Percentiles rank a stretch among this genome's conserved stretches.
phyloP scores from a whole-genome alignment of 2,888 invertebrate species.

The Trissoscelio sp. region DNA sequence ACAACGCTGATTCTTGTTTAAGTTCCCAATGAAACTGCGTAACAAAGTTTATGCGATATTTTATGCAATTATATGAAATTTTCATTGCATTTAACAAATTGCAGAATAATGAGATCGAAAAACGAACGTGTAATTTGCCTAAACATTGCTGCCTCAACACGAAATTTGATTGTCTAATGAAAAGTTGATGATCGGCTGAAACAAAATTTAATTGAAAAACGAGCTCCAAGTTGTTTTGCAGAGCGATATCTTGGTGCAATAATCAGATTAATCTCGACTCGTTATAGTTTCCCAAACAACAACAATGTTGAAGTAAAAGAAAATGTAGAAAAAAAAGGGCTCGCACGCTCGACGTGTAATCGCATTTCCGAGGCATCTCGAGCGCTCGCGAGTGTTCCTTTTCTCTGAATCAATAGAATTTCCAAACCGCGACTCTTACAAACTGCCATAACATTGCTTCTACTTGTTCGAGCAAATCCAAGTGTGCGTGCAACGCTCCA shows the following conservation, averaged over 20 bases:
- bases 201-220: not conserved
- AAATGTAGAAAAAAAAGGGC: slow-evolving; percentile 9
- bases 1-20: slow-evolving; percentile 15
- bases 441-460: slow-evolving; percentile 55
- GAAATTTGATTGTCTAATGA: too few species aligned
- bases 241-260: not conserved
- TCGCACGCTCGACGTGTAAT: slow-evolving; percentile 48
- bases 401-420: slow-evolving; percentile 61
- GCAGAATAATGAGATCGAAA: slow-evolving; percentile 18
- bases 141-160: too few species aligned
- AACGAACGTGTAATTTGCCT: too few species aligned
- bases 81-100: slow-evolving; percentile 11
- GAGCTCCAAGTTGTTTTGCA: not conserved
- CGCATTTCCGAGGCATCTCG: slow-evolving; percentile 52
- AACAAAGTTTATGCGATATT: slow-evolving; percentile 18
- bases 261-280: not conserved
- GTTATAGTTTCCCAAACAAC: not conserved
- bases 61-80: slow-evolving; percentile 17
- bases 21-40: slow-evolving; percentile 9
- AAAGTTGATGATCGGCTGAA: too few species aligned
- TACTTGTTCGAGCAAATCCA: slow-evolving; percentile 40
- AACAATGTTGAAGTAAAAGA: not conserved
- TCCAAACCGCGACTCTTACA: slow-evolving; percentile 64
- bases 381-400: slow-evolving; percentile 51
- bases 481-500: slow-evolving; percentile 21